Evolutionary conservation across 2,797 vertebrate species (phyloP).

Genomic region (Bovichtus diacanthus): DNA sequence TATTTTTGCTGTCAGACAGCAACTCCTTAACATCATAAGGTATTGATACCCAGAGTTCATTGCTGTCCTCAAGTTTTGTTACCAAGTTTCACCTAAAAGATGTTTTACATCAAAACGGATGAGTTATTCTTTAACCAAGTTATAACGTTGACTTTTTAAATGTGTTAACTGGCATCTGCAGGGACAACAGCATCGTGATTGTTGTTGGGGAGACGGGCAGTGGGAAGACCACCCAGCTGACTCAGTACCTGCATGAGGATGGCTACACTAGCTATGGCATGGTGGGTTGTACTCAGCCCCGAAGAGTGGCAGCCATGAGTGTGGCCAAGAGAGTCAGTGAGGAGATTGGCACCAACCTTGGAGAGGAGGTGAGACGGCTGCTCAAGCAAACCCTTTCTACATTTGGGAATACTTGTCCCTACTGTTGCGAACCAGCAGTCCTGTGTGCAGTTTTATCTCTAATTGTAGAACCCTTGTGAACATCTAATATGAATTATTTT

Average conservation of each 20-base stretch:
- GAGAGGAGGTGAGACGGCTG: constrained; percentile 92
- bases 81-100: neutral
- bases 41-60: constrained; percentile 49
- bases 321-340: constrained; percentile 99
- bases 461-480: neutral
- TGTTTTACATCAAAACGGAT: constrained; percentile 1
- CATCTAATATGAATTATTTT: neutral
- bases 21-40: constrained; percentile 97
- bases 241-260: constrained; percentile 98
- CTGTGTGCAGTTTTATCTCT: neutral
- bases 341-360: constrained; percentile 93
- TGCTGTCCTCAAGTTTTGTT: neutral
- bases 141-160: neutral
- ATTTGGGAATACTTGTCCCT: neutral
- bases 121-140: neutral
- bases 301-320: constrained; percentile 97
- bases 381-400: neutral
- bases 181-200: constrained; percentile 99
- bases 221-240: constrained; percentile 98
- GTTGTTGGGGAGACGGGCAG: constrained; percentile 99
- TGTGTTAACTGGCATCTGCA: constrained; percentile 60
- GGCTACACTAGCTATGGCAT: constrained; percentile 98
- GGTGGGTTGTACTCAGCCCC: constrained; percentile 98
- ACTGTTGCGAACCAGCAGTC: neutral
- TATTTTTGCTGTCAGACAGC: constrained; percentile 97